A percentile compares a stretch with the other conserved stretches of the same genome.
These are phyloP conservation scores for Prionchulus punctatus DNA, from an alignment of 2,888 invertebrate species.

Conservation along the genomic window DNA sequence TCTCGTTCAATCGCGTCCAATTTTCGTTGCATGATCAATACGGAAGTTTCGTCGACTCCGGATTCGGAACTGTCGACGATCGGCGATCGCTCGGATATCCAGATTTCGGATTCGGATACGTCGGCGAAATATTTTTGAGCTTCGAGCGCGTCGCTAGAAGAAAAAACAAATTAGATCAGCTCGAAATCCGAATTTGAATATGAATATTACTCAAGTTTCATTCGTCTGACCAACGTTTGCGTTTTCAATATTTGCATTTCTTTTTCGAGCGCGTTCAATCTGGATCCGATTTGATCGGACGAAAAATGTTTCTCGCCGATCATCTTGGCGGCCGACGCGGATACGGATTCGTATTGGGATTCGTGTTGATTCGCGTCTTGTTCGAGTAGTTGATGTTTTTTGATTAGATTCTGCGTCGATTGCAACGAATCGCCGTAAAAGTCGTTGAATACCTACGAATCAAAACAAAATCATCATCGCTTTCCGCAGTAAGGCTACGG, in stretches of 20 bases:
- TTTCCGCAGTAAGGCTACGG: neutral
- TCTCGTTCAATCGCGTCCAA: conserved; percentile 44
- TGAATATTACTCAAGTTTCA: too few relatives aligned
- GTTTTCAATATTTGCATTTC: conserved; percentile 2
- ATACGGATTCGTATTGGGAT: conserved; percentile 57
- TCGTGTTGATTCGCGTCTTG: conserved; percentile 73
- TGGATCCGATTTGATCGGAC: conserved; percentile 51
- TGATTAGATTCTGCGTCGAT: conserved; percentile 70
- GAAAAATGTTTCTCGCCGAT: conserved; percentile 71
- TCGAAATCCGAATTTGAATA: too few relatives aligned
- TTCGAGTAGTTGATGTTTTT: conserved; percentile 80
- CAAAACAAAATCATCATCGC: neutral
- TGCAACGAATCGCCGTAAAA: conserved; percentile 50
- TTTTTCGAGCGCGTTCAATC: conserved; percentile 46
- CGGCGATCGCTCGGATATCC: neutral
- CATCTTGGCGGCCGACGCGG: conserved; percentile 58
- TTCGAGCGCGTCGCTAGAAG: conserved; percentile 35
- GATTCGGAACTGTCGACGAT: neutral
- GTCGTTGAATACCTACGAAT: conserved; percentile 21
- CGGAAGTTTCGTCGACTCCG: neutral
- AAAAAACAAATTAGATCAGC: too few relatives aligned
- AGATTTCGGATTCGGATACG: neutral
- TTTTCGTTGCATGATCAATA: conserved; percentile 35
- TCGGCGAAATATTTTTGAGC: neutral
- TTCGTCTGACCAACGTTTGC: conserved; percentile 24